phyloP scores from a whole-genome alignment of 2,797 vertebrate species.

The Podargus strigoides region DNA sequence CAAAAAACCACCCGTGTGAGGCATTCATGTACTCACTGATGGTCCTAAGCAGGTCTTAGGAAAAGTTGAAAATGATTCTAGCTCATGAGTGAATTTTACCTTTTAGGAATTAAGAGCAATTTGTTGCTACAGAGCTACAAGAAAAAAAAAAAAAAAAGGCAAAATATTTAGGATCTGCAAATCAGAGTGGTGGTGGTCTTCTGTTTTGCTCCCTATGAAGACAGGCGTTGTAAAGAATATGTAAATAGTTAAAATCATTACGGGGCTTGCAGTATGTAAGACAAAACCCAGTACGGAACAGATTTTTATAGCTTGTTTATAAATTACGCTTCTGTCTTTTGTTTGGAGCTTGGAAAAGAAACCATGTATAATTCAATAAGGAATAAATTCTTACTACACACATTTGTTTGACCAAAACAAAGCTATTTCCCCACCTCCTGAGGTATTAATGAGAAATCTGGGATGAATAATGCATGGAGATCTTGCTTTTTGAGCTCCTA shows the following conservation, averaged over 20 bases:
- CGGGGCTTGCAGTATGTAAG: neutral
- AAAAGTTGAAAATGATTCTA: neutral
- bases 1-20: neutral
- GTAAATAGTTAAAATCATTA: slow-evolving; percentile 33
- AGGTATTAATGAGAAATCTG: neutral
- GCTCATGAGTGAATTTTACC: neutral
- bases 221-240: neutral
- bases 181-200: neutral
- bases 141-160: accelerated
- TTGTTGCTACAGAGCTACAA: neutral
- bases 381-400: neutral
- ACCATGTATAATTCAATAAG: slow-evolving; percentile 1
- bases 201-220: neutral
- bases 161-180: neutral
- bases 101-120: neutral
- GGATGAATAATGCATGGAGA: neutral
- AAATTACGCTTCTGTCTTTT: neutral
- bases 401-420: neutral
- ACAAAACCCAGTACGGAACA: slow-evolving; percentile 8
- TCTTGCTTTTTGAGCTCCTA: neutral
- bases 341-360: neutral
- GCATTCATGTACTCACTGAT: neutral
- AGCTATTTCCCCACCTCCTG: neutral
- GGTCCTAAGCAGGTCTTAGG: neutral
- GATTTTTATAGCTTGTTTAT: slow-evolving; percentile 20